Evolutionary conservation across 2,113 vertebrate genomes (phyloP), one percentile per base, ranked within the genome.

Genomic region (Pterocles gutturalis): DNA sequence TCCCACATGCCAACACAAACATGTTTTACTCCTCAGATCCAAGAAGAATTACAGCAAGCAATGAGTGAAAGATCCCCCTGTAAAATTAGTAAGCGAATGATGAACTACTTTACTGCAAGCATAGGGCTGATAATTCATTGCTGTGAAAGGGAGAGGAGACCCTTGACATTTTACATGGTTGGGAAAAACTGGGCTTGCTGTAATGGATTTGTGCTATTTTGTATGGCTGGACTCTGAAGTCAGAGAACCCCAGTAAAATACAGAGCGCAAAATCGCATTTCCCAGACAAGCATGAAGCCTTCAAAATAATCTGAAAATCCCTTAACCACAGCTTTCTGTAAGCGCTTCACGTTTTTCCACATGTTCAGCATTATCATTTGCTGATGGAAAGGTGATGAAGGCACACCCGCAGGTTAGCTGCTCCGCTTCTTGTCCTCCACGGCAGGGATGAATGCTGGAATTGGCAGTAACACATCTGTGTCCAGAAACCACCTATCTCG

Each of bases 211-310:
- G 3, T 65, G 43, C 19, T 25, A 57, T 89, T 89, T 81, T 65
- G 25, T 65, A 58, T 0, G 0, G 24, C 31, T 24, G 14, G n/a
- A 54, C 12, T 25, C 65, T 58, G 28, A 64, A 82, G n/a, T 76
- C 21, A 55, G 65, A 76, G 65, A 84, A 91, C 83, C n/a, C n/a
- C 84, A 89, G 21, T 51, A 79, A 89, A 89, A 79, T 12, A 76
- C 0, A 10, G 41, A 79, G 13, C 69, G 84, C 55, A 62, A 55
- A 89, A 82, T 10, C 4, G 0, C 10, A 21, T 81, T 84, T 92
- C 24, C 60, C 33, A 51, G 55, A 58, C 36, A 38, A 75, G n/a
- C 29, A 53, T 28, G 61, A 89, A 28, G 16, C 4, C 1, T 45
- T 66, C 21, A 64, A 71, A 79, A 38, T 24, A 3, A 31, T 25